Evolutionary conservation across 2,888 invertebrate genomes (phyloP).

Genomic region (Nomada ferruginata): DNA sequence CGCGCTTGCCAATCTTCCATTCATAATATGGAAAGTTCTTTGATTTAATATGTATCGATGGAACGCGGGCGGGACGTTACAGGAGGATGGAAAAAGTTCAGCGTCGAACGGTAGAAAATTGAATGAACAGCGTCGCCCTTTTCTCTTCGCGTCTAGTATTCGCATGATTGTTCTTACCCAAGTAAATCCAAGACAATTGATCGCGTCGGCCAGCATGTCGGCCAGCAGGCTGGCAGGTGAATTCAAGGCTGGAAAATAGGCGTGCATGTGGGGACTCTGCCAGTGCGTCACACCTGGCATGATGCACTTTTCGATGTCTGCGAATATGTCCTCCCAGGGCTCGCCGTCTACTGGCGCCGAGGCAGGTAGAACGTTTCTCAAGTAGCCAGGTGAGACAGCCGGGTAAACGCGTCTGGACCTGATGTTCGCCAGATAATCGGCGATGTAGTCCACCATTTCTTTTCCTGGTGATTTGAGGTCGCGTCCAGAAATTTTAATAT

Average conservation of each 20-base stretch:
- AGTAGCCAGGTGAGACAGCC: conserved; percentile 96
- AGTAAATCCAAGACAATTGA: conserved; percentile 97
- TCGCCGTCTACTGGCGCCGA: conserved; percentile 95
- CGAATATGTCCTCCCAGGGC: conserved; percentile 95
- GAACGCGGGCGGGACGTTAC: neutral
- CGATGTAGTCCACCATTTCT: conserved; percentile 99
- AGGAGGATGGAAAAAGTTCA: neutral
- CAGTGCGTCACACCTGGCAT: conserved; percentile 99
- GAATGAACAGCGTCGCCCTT: neutral
- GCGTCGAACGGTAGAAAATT: neutral
- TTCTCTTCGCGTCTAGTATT: neutral
- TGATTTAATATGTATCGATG: neutral
- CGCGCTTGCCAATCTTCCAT: neutral
- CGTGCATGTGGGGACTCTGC: conserved; percentile 99
- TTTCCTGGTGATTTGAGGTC: conserved; percentile 88
- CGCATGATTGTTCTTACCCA: conserved; percentile 89
- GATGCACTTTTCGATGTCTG: conserved; percentile 96
- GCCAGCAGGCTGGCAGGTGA: conserved; percentile 97
- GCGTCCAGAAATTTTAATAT: neutral
- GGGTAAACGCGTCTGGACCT: conserved; percentile 96
- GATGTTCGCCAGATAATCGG: conserved; percentile 97
- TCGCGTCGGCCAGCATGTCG: conserved; percentile 97
- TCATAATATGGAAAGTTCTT: neutral
- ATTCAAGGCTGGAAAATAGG: conserved; percentile 97
- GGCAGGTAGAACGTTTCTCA: conserved; percentile 93